Conservation (phyloP, 2,797 vertebrate species). For the Anguilla marmorata region DNA sequence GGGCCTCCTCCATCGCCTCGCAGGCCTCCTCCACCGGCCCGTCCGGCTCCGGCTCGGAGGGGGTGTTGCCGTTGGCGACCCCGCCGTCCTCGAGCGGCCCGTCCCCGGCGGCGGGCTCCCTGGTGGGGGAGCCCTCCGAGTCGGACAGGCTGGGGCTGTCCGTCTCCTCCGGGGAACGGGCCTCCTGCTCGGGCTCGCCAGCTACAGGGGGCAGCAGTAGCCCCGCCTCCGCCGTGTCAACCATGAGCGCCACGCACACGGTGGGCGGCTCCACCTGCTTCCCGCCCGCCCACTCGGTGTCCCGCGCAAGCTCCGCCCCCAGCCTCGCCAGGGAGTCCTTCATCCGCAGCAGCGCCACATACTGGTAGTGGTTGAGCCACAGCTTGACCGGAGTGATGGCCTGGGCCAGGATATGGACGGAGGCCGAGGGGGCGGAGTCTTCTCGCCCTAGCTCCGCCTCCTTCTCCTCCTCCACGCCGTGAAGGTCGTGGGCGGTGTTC, state of each 20-base stretch:
- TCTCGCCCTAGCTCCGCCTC: background rate
- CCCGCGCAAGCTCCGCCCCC: constrained; percentile 79
- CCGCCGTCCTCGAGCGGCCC: constrained; percentile 64
- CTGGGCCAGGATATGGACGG: constrained; percentile 68
- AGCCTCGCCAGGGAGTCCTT: constrained; percentile 84
- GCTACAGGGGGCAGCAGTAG: constrained; percentile 79
- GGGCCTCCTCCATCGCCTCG: constrained; percentile 80
- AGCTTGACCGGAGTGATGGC: constrained; percentile 76
- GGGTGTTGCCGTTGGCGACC: constrained; percentile 58
- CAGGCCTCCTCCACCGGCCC: constrained; percentile 78
- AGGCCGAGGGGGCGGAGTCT: constrained; percentile 49
- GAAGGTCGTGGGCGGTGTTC: constrained; percentile 66
- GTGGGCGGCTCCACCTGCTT: constrained; percentile 65
- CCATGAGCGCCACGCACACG: constrained; percentile 78
- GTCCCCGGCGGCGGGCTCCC: constrained; percentile 46
- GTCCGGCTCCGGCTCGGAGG: constrained; percentile 57
- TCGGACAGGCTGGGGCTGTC: constrained; percentile 88
- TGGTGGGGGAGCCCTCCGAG: constrained; percentile 80
- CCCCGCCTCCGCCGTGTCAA: constrained; percentile 80
- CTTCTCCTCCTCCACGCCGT: constrained; percentile 36
- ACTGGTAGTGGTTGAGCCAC: constrained; percentile 94
- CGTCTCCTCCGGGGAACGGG: constrained; percentile 74
- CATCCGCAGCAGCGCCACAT: constrained; percentile 88
- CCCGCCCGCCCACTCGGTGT: constrained; percentile 67
- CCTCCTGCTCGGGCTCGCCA: constrained; percentile 61